A percentile compares a stretch with the other conserved stretches of the same genome.
Conservation (phyloP, 1,140 invertebrate genomes). For the Trachymyrmex septentrionalis region DNA sequence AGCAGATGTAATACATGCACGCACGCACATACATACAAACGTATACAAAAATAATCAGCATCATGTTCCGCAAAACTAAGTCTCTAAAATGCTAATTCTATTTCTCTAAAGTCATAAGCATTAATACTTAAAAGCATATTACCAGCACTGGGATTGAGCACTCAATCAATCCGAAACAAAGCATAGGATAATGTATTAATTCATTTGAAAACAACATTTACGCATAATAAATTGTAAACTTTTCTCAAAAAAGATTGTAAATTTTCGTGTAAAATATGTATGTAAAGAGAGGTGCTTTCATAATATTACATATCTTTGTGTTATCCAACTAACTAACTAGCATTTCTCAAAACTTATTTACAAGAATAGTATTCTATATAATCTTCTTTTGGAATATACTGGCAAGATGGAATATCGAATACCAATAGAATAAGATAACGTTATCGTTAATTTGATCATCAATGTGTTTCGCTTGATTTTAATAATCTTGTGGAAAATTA, state of each 20-base stretch:
- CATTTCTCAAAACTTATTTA: conserved; percentile 4
- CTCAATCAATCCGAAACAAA: conserved; percentile 78
- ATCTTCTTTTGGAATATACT: conserved; percentile 7
- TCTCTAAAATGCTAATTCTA: conserved; percentile 70
- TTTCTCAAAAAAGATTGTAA: conserved; percentile 25
- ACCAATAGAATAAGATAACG: conserved; percentile 28
- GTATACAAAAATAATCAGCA: conserved; percentile 41
- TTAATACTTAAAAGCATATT: conserved; percentile 76
- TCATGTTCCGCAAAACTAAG: conserved; percentile 48
- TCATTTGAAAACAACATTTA: conserved; percentile 60
- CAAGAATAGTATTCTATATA: background rate
- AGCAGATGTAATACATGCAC: conserved; percentile 26
- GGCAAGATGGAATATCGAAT: conserved; percentile 39
- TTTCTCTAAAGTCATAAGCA: conserved; percentile 64
- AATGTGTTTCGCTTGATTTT: background rate
- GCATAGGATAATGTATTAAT: conserved; percentile 77
- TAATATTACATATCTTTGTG: conserved; percentile 30
- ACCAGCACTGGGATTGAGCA: conserved; percentile 78
- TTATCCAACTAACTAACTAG: background rate
- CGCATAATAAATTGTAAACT: conserved; percentile 40
- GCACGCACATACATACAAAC: conserved; percentile 11
- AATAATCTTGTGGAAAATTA: conserved; percentile 21
- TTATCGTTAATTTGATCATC: background rate
- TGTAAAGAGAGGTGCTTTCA: conserved; percentile 60
- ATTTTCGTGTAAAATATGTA: conserved; percentile 34